Base-by-base conservation (phyloP, 2,888 invertebrate species). In the Phalera bucephala region DNA sequence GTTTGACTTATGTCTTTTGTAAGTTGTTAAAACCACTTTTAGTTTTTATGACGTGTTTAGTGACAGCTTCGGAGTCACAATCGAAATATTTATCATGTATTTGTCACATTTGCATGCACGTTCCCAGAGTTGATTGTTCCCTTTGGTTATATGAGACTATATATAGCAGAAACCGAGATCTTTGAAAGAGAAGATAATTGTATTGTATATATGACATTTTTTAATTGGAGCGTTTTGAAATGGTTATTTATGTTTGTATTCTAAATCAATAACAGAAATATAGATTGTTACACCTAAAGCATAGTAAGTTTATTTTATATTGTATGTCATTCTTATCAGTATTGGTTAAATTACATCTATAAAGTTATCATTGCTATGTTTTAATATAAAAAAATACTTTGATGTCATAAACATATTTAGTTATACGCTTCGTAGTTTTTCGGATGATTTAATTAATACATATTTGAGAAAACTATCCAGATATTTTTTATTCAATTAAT, bases 1-100 rank as follows among this genome's bases (percentile, higher is more conserved):
- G 84, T 88, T 86, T 81, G 78, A 83, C 84, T 80, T 84, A 74
- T 81, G 74, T 73, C 66, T 78, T 81, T 80, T 75, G 78, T 88
- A 87, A 87, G 85, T 84, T 80, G 81, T 86, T 81, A 68, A 74
- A 84, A 85, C 81, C 82, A 79, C 77, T 76, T 76, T 83, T 83
- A 81, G 80, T 80, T 84, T 63, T 69, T 78, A 84, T 83, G 84
- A 83, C 82, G 73, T 78, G 76, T 82, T 78, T 80, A 80, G 84
- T 82, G 83, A 77, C 82, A 63, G 65, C 68, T 70, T 74, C 57
- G 62, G 70, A 57, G 82, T 84, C 80, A 77, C 81, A 76, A 73
- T 78, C 71, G 71, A 79, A 76, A 71, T 72, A 62, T 60, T 60
- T 58, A 64, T 59, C 50, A 41, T 55, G 41, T 50, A 57, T 54